Percentiles rank a stretch among this genome's conserved stretches.
Conservation (phyloP, 2,888 invertebrate species). For the Cephonodes hylas region DNA sequence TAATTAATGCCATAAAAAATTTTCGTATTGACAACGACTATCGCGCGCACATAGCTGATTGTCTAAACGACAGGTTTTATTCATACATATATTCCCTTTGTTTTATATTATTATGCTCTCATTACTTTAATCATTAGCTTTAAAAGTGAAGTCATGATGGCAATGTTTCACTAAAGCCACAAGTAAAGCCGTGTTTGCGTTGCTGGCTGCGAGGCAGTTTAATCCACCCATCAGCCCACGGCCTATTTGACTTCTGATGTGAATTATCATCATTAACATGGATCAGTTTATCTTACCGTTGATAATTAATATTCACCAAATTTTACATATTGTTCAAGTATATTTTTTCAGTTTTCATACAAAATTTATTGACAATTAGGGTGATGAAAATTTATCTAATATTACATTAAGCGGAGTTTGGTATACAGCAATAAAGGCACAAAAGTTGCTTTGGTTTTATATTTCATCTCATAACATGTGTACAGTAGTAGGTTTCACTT, state of each 20-base stretch:
- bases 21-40: no score
- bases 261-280: neutral
- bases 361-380: no score
- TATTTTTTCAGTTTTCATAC: neutral
- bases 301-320: neutral
- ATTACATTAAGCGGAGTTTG: no score
- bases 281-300: neutral
- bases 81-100: no score
- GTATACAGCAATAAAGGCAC: neutral
- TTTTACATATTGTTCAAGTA: neutral
- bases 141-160: neutral
- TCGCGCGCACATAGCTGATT: no score
- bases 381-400: no score
- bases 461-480: no score
- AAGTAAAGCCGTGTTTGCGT: neutral
- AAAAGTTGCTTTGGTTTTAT: no score
- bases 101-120: no score
- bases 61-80: no score
- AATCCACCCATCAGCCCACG: neutral
- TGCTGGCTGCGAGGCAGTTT: neutral
- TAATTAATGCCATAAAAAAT: no score
- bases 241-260: conserved; percentile 3
- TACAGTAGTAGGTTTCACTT: no score
- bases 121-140: neutral
- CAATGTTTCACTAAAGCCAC: neutral